These are phyloP conservation scores for Pseudonaja textilis DNA, from an alignment of 2,113 vertebrate species.

Conservation along the genomic window DNA sequence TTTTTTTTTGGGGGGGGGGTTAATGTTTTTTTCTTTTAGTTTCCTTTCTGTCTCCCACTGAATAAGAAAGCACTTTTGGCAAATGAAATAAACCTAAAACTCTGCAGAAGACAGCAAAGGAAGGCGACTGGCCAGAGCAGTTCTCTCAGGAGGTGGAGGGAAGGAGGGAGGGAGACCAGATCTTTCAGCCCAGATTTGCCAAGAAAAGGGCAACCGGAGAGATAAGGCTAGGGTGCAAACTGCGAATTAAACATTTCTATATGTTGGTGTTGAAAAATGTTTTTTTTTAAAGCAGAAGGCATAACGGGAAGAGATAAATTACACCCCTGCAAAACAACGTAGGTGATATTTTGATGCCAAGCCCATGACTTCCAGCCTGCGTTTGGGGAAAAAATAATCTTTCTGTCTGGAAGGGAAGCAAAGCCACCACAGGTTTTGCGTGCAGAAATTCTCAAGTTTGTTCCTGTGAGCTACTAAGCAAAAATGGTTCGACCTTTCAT, in stretches of 20 bases:
- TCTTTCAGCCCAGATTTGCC: conserved; percentile 43
- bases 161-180: background rate
- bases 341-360: conserved; percentile 24
- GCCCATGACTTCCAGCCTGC: background rate
- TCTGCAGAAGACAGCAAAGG: conserved; percentile 18
- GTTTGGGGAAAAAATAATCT: background rate
- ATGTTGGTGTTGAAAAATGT: conserved; percentile 25
- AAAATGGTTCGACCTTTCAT: background rate
- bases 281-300: conserved; percentile 60
- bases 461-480: background rate
- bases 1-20: too few relatives aligned
- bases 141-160: background rate
- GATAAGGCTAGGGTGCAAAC: background rate
- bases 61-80: conserved; percentile 52
- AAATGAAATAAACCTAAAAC: conserved; percentile 21
- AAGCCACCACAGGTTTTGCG: background rate
- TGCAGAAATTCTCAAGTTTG: background rate
- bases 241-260: conserved; percentile 64
- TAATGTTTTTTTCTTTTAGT: background rate
- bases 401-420: background rate
- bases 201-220: conserved; percentile 40
- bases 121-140: background rate
- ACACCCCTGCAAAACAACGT: conserved; percentile 6
- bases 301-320: background rate
- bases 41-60: conserved; percentile 5